Percentiles rank a stretch among this genome's conserved stretches.
phyloP scores from a whole-genome alignment of 2,888 invertebrate species.

The Laothoe populi region DNA sequence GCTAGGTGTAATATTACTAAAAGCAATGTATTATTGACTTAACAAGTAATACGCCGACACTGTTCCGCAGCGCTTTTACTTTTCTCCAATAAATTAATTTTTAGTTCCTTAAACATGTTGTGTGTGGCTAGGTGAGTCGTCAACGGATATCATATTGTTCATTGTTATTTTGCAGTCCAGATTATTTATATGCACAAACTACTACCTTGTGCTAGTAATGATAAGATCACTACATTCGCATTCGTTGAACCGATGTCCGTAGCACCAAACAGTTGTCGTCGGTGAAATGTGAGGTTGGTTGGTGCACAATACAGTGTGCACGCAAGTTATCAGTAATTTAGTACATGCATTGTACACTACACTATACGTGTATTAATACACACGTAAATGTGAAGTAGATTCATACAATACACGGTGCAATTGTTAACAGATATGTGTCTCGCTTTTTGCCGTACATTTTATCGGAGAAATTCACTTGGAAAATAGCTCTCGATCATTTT shows the following conservation, averaged over 20 bases:
- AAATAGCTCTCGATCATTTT: conserved; percentile 84
- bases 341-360: too few relatives aligned
- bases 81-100: conserved; percentile 15
- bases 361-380: conserved; percentile 48
- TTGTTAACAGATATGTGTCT: conserved; percentile 71
- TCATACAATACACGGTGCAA: conserved; percentile 47
- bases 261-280: conserved; percentile 53
- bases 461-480: conserved; percentile 85
- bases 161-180: neutral
- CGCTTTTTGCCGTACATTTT: conserved; percentile 82
- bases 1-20: neutral
- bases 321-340: conserved; percentile 62
- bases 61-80: conserved; percentile 25
- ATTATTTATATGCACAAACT: neutral
- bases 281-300: conserved; percentile 65
- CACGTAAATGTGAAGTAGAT: conserved; percentile 52
- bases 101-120: conserved; percentile 25
- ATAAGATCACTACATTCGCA: neutral
- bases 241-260: neutral
- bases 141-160: neutral
- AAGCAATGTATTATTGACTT: neutral
- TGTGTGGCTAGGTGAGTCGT: neutral
- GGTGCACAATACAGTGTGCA: conserved; percentile 56
- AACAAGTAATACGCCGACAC: neutral
- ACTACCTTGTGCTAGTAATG: neutral